Conservation (phyloP, 1,140 invertebrate species). For the Drosophila bocki region DNA sequence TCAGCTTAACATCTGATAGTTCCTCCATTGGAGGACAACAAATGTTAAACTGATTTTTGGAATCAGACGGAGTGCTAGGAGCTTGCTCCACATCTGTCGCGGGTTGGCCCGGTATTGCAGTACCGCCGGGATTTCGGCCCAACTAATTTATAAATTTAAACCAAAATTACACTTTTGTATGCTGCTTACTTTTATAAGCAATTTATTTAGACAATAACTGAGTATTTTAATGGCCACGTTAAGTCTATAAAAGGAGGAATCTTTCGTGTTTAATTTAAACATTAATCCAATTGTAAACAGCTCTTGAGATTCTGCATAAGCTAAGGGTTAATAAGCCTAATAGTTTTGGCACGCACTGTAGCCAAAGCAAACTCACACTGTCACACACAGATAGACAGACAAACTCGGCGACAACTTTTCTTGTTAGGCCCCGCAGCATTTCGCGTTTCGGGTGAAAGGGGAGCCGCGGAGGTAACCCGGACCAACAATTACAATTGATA, state of each 20-base stretch:
- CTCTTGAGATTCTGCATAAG: background rate
- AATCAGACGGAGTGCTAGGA: too few species aligned
- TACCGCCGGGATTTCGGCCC: constrained; percentile 82
- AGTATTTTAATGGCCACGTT: background rate
- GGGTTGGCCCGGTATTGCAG: constrained; percentile 86
- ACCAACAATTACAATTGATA: constrained; percentile 78
- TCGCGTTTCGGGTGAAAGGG: constrained; percentile 40
- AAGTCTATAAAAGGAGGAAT: background rate
- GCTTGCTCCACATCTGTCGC: constrained; percentile 51
- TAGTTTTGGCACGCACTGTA: constrained; percentile 18
- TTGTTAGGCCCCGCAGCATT: constrained; percentile 75
- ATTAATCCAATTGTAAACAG: background rate
- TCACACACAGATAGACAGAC: constrained; percentile 31
- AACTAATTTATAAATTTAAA: constrained; percentile 13
- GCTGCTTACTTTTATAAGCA: too few species aligned
- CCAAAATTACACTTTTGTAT: too few species aligned
- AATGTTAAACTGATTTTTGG: too few species aligned
- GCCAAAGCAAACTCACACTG: constrained; percentile 12
- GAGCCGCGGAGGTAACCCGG: constrained; percentile 30
- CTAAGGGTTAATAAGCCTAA: background rate
- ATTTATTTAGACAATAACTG: too few species aligned
- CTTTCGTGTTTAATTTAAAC: background rate
- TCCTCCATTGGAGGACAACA: too few species aligned
- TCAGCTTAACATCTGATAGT: constrained; percentile 81
- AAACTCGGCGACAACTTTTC: constrained; percentile 57